These are phyloP conservation scores for Cylloceria caligata DNA, from an alignment of 2,888 invertebrate genomes.

Conservation along the genomic window DNA sequence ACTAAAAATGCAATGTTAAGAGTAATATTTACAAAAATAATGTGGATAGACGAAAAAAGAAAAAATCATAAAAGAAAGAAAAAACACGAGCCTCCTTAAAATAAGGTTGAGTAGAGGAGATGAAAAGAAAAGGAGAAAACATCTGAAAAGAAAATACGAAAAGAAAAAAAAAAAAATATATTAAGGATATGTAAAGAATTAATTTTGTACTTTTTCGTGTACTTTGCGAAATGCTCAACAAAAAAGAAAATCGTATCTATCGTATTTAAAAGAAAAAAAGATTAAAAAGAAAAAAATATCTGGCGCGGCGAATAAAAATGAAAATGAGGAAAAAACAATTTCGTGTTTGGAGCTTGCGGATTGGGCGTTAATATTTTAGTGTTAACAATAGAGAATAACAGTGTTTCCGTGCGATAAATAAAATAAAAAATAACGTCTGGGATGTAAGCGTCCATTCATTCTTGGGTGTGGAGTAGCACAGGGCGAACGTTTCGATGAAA, in stretches of 20 bases:
- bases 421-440: constrained; percentile 34
- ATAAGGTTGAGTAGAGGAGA: constrained; percentile 42
- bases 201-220: constrained; percentile 84
- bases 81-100: constrained; percentile 33
- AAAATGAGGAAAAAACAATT: constrained; percentile 44
- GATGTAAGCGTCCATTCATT: constrained; percentile 57
- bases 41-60: constrained; percentile 37
- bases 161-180: constrained; percentile 70
- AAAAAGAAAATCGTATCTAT: constrained; percentile 78
- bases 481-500: constrained; percentile 27
- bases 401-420: constrained; percentile 54
- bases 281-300: constrained; percentile 45
- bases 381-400: constrained; percentile 38
- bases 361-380: constrained; percentile 52
- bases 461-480: constrained; percentile 28
- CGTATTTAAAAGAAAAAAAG: constrained; percentile 70
- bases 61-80: constrained; percentile 51
- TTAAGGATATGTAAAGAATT: constrained; percentile 77
- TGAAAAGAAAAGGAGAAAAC: constrained; percentile 53
- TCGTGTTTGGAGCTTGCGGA: constrained; percentile 67
- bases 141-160: constrained; percentile 66
- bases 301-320: constrained; percentile 52
- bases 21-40: constrained; percentile 71
- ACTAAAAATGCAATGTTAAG: constrained; percentile 70
- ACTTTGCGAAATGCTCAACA: constrained; percentile 83